A percentile compares a stretch with the other conserved stretches of the same genome.
Evolutionary conservation across 2,113 vertebrate species (phyloP).

Genomic region (Rutilus rutilus): DNA sequence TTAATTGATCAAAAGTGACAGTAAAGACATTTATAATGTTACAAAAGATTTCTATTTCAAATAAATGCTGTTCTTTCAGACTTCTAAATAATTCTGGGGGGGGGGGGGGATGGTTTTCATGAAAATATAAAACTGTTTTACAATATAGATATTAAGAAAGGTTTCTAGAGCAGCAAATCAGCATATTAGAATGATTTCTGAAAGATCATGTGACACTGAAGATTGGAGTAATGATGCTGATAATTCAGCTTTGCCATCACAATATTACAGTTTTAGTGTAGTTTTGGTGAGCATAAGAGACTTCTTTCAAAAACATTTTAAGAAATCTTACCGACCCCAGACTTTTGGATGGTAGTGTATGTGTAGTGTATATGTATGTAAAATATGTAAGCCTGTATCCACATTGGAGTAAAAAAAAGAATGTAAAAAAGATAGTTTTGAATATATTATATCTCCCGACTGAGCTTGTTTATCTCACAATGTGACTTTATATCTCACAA

Average conservation of each 20-base stretch:
- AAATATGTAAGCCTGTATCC: neutral
- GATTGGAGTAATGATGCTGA: neutral
- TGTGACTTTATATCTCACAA: too few relatives aligned
- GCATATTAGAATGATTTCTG: neutral
- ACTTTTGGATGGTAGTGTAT: neutral
- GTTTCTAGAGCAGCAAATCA: neutral
- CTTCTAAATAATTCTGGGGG: neutral
- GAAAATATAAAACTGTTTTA: neutral
- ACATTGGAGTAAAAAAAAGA: neutral
- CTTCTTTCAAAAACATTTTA: neutral
- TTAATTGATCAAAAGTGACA: too few relatives aligned
- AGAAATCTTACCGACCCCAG: neutral
- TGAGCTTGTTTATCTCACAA: too few relatives aligned
- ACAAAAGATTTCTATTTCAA: too few relatives aligned
- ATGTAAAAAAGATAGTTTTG: neutral
- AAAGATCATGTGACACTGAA: neutral
- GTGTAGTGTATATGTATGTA: neutral
- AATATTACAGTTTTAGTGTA: neutral
- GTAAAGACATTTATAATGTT: too few relatives aligned
- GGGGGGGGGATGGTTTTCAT: neutral
- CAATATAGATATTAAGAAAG: neutral
- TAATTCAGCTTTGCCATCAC: neutral
- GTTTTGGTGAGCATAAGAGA: neutral
- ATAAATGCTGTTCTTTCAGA: too few relatives aligned
- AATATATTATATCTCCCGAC: neutral